Evolutionary conservation across 2,113 vertebrate species (phyloP), one percentile per base, ranked within the genome.

Genomic region (Urocitellus parryii): DNA sequence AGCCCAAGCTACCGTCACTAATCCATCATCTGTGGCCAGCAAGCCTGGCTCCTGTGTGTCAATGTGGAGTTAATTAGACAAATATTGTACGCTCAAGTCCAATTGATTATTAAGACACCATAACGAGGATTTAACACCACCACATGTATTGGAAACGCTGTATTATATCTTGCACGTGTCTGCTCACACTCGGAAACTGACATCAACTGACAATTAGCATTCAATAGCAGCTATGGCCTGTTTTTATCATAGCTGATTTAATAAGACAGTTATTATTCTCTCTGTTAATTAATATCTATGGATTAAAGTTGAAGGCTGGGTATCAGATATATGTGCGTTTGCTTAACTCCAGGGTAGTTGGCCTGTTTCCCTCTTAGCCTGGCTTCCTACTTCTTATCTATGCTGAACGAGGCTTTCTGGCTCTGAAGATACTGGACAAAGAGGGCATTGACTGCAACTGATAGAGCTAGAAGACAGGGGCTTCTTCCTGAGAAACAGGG

Each of bases 11-110:
- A 95, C 98, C 95, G 82, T 97, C 95, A 96, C 98, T 95, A 98
- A 99, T 98, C 98, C 98, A 98, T 98, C 98, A 98, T 98, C 97
- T 93, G 91, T 27, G 90, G 98, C 98, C 97, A 98, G 95, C 91
- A 97, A 96, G 68, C 91, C 97, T 97, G 97, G 95, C 90, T 98
- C 97, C 94, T 88, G 96, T 98, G 98, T 98, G 97, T 98, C 97
- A 80, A 98, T 98, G 98, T 98, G 98, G 93, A 98, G 97, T 98
- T 99, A 99, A 98, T 98, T 98, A 98, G 98, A 98, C 98, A 98
- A 98, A 99, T 98, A 98, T 96, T 91, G 82, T 97, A 97, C 76
- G 95, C 98, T 98, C 94, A 98, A 98, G 97, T 98, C 90, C 97
- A 98, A 98, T 97, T 98, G 98, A 99, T 98, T 98, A 98, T 97